phyloP scores from a whole-genome alignment of 2,113 vertebrate species.

The Halichoeres trimaculatus region DNA sequence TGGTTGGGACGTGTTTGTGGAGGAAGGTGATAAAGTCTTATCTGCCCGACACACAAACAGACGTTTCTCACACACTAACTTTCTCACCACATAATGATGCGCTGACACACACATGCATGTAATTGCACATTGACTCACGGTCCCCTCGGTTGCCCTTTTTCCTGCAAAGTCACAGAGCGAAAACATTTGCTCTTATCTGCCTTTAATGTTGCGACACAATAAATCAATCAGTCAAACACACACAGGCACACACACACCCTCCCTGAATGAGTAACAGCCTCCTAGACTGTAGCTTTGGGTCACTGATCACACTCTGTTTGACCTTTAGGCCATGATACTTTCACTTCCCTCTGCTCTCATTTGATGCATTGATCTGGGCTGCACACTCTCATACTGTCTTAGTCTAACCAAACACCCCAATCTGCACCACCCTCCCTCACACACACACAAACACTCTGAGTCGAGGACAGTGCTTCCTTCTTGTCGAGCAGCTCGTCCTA shows the following conservation, averaged over 20 bases:
- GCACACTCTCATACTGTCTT: not conserved
- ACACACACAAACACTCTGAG: conserved; percentile 6
- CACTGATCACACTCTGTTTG: conserved; percentile 42
- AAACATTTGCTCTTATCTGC: too few species aligned
- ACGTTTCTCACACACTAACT: conserved; percentile 15
- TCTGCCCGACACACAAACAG: conserved; percentile 10
- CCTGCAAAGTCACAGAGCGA: conserved; percentile 7
- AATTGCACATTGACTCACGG: not conserved
- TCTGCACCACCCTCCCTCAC: not conserved
- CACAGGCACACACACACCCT: conserved; percentile 7
- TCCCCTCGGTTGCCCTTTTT: not conserved
- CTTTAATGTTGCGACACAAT: not conserved
- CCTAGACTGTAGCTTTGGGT: conserved; percentile 25
- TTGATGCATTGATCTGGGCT: not conserved
- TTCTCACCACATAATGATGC: not conserved
- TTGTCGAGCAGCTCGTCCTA: conserved; percentile 40
- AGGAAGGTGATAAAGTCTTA: conserved; percentile 1
- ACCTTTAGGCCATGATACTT: conserved; percentile 28
- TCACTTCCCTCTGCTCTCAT: conserved; percentile 3
- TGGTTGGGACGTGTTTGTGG: conserved; percentile 44
- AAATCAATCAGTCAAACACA: not conserved
- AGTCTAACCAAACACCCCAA: not conserved
- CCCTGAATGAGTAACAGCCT: conserved; percentile 1
- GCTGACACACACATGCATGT: not conserved
- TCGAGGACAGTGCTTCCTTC: conserved; percentile 7